phyloP scores from a whole-genome alignment of 2,888 invertebrate species.

The Macrophya alboannulata region DNA sequence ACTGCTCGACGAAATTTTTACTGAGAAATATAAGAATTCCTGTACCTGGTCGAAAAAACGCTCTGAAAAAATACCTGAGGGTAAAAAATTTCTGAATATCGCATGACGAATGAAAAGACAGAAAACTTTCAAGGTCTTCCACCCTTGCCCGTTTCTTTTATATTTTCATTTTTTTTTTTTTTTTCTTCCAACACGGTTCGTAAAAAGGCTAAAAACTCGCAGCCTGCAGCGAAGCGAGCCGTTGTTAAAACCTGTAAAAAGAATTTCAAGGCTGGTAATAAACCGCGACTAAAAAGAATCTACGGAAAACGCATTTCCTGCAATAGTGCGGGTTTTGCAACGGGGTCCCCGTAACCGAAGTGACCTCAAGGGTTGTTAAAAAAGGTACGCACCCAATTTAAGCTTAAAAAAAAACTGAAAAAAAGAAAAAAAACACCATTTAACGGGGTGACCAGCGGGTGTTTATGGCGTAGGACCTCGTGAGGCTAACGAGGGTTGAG shows the following conservation, averaged over 20 bases:
- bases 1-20: background rate
- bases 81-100: background rate
- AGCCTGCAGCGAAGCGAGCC: background rate
- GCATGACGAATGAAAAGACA: conserved; percentile 45
- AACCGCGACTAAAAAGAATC: conserved; percentile 69
- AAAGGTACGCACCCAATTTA: conserved; percentile 63
- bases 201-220: conserved; percentile 57
- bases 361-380: conserved; percentile 77
- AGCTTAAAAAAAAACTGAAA: conserved; percentile 72
- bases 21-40: conserved; percentile 1
- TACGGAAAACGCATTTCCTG: conserved; percentile 74
- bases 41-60: conserved; percentile 23
- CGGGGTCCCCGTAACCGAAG: conserved; percentile 56
- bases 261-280: conserved; percentile 75
- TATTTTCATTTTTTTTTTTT: conserved; percentile 26
- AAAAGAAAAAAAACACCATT: conserved; percentile 64
- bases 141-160: conserved; percentile 56
- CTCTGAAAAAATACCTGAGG: conserved; percentile 31
- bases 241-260: conserved; percentile 70
- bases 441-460: conserved; percentile 74
- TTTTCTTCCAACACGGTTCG: background rate
- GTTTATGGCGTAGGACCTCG: conserved; percentile 61
- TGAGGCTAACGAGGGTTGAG: conserved; percentile 67
- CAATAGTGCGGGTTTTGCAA: conserved; percentile 76
- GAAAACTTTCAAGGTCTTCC: conserved; percentile 64